Base-by-base conservation (phyloP, 2,797 vertebrate species). In the Rhinogobio ventralis region DNA sequence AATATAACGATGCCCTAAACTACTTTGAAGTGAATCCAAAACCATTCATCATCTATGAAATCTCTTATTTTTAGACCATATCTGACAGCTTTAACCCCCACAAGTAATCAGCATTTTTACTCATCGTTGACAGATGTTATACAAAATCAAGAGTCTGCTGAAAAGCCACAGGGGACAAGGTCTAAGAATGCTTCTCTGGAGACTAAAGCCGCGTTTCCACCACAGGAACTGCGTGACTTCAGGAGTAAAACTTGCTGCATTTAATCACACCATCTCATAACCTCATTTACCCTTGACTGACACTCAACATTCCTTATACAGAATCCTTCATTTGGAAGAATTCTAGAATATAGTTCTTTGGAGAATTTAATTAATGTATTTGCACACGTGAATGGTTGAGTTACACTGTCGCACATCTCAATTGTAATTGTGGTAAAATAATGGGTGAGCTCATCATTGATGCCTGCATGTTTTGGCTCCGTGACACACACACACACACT, bases 51-150 rank as follows among this genome's bases (percentile, higher is more conserved):
- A 67, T 75, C 57, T 53, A 74, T 75, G 45, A 51, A 82, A 68
- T 64, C 6, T 39, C 30, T 36, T 82, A 5, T 39, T 67, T 53
- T 51, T 33, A 82, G 30, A 76, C 77, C 23, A 25, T 9, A 33
- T 79, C 57, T 79, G 85, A 83, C 81, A 83, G 75, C 57, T 79
- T 79, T 67, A 72, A 62, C 60, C 81, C 42, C n/a, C 69, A 68
- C 19, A 60, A 69, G 17, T 79, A 67, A 83, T 86, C 71, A 57
- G 75, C 83, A 79, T 80, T 86, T 86, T 68, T 73, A 68, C 69
- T 72, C 71, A n/a, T 73, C 57, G 46, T 71, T 86, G 76, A 86
- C 76, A 86, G 76, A 83, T 80, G 85, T 80, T 79, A 74, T 39
- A 80, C 85, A 86, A 86, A 83, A 86, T 83, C 81, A 80, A 80